These are phyloP conservation scores for Gracilinanus agilis DNA, from an alignment of 2,113 vertebrate genomes.

Conservation along the genomic window DNA sequence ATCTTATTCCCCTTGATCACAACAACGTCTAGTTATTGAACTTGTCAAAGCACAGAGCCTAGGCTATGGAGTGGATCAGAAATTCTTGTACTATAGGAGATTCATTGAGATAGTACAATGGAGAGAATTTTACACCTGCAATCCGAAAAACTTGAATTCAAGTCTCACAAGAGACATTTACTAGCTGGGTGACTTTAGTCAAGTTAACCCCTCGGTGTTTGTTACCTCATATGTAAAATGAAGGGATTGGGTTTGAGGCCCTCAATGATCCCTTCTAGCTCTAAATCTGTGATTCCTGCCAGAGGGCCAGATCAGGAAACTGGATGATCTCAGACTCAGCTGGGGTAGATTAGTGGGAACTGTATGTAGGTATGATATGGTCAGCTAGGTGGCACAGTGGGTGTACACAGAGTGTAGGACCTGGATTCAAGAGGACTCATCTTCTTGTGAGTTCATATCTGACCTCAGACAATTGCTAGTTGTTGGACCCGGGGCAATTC, in stretches of 20 bases:
- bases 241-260: background rate
- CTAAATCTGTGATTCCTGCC: background rate
- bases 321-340: background rate
- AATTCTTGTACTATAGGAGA: background rate
- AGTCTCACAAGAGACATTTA: background rate
- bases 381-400: background rate
- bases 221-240: background rate
- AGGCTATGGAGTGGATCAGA: background rate
- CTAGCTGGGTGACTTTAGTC: background rate
- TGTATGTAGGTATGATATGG: background rate
- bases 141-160: background rate
- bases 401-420: background rate
- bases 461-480: background rate
- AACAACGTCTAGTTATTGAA: background rate
- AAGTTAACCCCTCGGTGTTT: background rate
- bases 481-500: background rate
- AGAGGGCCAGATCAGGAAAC: background rate
- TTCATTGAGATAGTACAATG: background rate
- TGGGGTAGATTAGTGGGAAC: background rate
- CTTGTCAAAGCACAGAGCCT: background rate
- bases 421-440: background rate
- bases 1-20: background rate
- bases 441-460: background rate
- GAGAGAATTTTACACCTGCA: background rate
- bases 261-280: background rate